phyloP scores from a whole-genome alignment of 2,113 vertebrate species.

The Mirza zaza region DNA sequence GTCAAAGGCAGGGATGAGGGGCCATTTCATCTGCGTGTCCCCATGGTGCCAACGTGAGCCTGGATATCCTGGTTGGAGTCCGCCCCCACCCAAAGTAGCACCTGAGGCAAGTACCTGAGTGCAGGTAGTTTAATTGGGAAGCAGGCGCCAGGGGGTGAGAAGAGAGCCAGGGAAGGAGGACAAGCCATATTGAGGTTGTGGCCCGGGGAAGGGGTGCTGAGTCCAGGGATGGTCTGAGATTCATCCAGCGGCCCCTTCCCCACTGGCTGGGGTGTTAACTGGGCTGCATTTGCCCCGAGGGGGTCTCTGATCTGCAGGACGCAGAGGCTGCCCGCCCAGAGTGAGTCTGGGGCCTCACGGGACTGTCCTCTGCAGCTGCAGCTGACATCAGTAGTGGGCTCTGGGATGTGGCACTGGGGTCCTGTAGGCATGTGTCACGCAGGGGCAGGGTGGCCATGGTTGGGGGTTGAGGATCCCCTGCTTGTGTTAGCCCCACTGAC shows the following conservation, averaged over 20 bases:
- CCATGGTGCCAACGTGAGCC: accelerated
- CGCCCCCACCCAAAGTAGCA: background rate
- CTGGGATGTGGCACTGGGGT: background rate
- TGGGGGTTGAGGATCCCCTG: background rate
- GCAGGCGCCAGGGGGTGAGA: accelerated
- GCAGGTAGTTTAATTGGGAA: background rate
- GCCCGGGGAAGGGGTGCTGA: background rate
- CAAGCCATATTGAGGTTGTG: background rate
- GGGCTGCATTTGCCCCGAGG: background rate
- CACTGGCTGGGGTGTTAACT: background rate
- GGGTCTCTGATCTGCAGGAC: background rate
- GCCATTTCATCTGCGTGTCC: background rate
- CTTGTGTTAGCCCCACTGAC: background rate
- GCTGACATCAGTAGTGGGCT: background rate
- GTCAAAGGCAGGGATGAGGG: background rate
- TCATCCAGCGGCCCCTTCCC: background rate
- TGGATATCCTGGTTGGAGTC: background rate
- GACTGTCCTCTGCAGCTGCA: background rate
- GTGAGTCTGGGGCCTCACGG: background rate
- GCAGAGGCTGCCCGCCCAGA: background rate
- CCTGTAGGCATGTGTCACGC: background rate
- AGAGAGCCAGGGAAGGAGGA: background rate
- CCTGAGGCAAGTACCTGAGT: background rate
- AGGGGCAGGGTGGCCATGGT: background rate
- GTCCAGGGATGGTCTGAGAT: background rate